phyloP scores from a whole-genome alignment of 2,888 invertebrate species.

The Achlya flavicornis region DNA sequence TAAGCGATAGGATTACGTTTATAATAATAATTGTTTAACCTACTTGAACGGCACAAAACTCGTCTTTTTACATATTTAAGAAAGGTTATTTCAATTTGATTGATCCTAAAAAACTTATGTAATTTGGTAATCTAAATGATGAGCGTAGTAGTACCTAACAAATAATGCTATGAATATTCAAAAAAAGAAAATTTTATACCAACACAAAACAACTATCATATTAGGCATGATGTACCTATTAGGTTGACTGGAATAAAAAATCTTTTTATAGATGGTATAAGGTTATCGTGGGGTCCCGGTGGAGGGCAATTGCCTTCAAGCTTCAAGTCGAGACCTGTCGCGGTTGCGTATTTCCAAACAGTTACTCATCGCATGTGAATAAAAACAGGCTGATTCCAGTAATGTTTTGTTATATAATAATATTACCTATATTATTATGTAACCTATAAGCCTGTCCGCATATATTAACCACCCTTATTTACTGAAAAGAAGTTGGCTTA shows the following conservation, averaged over 20 bases:
- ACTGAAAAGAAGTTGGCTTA: no score
- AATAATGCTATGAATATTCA: no score
- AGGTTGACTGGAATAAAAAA: conserved; percentile 31
- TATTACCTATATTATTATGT: neutral
- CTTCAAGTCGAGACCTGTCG: conserved; percentile 74
- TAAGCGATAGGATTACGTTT: no score
- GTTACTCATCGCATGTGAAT: conserved; percentile 41
- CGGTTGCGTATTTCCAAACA: conserved; percentile 49
- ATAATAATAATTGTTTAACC: no score
- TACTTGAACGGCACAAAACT: no score
- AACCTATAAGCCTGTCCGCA: no score
- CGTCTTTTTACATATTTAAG: no score
- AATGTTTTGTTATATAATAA: neutral
- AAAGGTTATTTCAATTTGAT: no score
- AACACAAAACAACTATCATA: neutral
- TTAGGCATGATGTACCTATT: conserved; percentile 13
- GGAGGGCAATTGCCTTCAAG: conserved; percentile 59
- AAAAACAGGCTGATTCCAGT: conserved; percentile 24
- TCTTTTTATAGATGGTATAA: conserved; percentile 39
- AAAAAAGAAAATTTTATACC: neutral
- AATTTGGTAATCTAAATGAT: no score
- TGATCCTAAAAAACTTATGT: no score
- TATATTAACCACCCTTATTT: no score
- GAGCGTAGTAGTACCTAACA: no score
- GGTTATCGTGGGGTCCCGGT: conserved; percentile 65